Base-by-base conservation (phyloP, 2,888 invertebrate genomes). In the Arrhopalites spinosus region DNA sequence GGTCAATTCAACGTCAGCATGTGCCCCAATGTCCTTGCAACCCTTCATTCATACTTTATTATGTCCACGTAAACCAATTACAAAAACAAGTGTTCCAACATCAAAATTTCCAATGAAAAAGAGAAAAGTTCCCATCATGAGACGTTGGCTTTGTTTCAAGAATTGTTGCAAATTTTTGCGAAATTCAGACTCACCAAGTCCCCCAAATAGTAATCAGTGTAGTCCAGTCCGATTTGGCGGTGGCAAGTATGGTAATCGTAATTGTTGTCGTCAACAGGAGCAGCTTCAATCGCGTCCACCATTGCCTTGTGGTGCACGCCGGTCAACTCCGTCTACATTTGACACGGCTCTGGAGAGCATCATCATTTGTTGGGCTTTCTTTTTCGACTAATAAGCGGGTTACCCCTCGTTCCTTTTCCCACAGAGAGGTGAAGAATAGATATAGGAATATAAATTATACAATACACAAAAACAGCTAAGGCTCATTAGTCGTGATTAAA, bases 361-460 rank as follows among this genome's bases (percentile, higher is more conserved):
- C 8, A 61, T 74, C 23, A 64, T 75, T 63, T 75, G 69, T 47
- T 75, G 75, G 75, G 75, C 75, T 5, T 75, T 75, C 47, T 75
- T 75, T 36, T 75, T 75, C 23, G 75, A 75, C 29, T 75, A 70
- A 47, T 59, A 20, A 59, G n/a, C n/a, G n/a, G n/a, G n/a, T n/a
- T n/a, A n/a, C n/a, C n/a, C n/a, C n/a, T n/a, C n/a, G n/a, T n/a
- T n/a, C n/a, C n/a, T n/a, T n/a, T n/a, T n/a, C n/a, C n/a, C n/a
- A n/a, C n/a, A n/a, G n/a, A n/a, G n/a, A n/a, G n/a, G n/a, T n/a
- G n/a, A n/a, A n/a, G 36, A 36, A 36, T 11, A 11, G 11, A 36
- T 36, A 11, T 36, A 36, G 36, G 36, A 36, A 15, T 45, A 45
- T 11, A 15, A 8, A 53, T 53, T 3, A 53, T 17, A 17, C 53